A percentile compares a stretch with the other conserved stretches of the same genome.
phyloP scores from a whole-genome alignment of 2,797 vertebrate genomes.

The Perodicticus potto region DNA sequence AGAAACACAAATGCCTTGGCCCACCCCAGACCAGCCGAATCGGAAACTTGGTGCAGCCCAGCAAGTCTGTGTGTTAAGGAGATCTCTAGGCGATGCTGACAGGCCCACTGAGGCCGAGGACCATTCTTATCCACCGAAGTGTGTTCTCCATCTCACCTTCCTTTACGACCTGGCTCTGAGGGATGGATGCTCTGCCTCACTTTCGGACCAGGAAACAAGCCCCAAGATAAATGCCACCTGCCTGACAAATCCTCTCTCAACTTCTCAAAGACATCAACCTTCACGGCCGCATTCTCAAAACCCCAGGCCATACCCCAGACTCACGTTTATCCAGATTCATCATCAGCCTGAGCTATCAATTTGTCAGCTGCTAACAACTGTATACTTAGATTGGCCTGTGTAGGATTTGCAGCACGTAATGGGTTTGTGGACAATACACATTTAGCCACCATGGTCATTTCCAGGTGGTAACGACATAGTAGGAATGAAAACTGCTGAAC shows the following conservation, averaged over 20 bases:
- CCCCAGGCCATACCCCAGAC: not conserved
- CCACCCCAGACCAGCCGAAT: not conserved
- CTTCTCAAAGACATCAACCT: not conserved
- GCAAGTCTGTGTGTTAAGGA: not conserved
- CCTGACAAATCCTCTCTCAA: not conserved
- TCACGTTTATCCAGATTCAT: not conserved
- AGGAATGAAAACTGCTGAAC: constrained; percentile 10
- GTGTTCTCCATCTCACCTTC: not conserved
- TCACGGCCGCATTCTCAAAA: not conserved
- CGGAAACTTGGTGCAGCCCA: not conserved
- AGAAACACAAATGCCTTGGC: not conserved
- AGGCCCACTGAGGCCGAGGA: too few relatives aligned
- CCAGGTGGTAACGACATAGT: not conserved
- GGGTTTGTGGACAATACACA: not conserved
- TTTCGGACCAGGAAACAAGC: not conserved
- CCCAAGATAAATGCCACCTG: not conserved
- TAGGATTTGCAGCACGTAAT: not conserved
- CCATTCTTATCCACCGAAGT: not conserved
- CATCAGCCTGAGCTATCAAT: not conserved
- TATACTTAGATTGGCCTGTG: not conserved
- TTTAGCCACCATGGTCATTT: not conserved
- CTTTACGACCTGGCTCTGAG: not conserved
- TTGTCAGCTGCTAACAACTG: not conserved
- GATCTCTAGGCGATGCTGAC: rapidly evolving
- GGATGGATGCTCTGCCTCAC: too few relatives aligned